Evolutionary conservation across 2,888 invertebrate species (phyloP).

Genomic region (Dryadula phaetusa): DNA sequence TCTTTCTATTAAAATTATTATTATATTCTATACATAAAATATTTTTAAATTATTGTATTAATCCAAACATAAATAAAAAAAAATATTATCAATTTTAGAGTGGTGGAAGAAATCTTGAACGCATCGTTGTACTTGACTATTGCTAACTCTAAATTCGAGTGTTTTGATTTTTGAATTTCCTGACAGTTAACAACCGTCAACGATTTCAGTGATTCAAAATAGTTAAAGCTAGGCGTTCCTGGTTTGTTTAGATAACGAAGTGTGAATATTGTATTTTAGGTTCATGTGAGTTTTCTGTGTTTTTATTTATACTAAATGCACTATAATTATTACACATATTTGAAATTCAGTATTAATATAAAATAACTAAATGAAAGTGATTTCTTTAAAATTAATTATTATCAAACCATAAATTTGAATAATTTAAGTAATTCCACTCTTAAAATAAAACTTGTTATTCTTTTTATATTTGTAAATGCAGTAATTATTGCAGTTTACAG

Average conservation of each 20-base stretch:
- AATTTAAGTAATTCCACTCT: background rate
- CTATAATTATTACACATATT: background rate
- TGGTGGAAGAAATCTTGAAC: background rate
- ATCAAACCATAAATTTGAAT: too few species aligned
- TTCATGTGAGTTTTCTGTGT: conserved; percentile 17
- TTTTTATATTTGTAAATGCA: too few species aligned
- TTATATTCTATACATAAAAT: background rate
- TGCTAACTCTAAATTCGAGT: background rate
- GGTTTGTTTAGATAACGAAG: background rate
- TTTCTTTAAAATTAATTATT: too few species aligned
- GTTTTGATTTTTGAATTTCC: conserved; percentile 21
- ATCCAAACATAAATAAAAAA: background rate
- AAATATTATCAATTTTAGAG: too few species aligned
- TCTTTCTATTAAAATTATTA: too few species aligned
- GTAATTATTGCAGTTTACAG: too few species aligned
- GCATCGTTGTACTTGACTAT: background rate
- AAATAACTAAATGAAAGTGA: too few species aligned
- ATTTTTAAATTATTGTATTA: background rate
- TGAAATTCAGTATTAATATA: background rate
- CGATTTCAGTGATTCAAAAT: conserved; percentile 2
- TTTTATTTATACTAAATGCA: background rate
- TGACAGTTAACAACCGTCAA: conserved; percentile 31
- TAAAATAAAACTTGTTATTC: background rate
- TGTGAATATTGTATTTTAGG: background rate
- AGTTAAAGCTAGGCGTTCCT: background rate